phyloP scores from a whole-genome alignment of 2,888 invertebrate species.

The Physocephala rufipes region DNA sequence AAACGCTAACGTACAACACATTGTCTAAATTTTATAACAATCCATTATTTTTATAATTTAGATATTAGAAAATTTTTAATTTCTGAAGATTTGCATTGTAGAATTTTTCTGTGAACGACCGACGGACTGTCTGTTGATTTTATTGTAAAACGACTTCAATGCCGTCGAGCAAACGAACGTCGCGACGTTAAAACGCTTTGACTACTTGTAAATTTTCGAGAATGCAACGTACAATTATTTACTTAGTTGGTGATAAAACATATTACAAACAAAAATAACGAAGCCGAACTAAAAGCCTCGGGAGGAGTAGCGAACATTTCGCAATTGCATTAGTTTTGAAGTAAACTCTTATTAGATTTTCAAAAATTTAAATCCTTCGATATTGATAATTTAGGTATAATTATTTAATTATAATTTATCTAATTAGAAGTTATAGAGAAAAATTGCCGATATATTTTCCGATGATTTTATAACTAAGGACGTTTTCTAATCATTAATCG shows the following conservation, averaged over 20 bases:
- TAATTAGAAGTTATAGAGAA: too few species aligned
- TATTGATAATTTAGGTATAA: too few species aligned
- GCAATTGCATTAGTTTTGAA: too few species aligned
- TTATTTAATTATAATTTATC: too few species aligned
- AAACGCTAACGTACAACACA: conserved; percentile 14
- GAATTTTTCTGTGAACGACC: not conserved
- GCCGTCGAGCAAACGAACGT: not conserved
- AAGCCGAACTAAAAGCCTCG: not conserved
- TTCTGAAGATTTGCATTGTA: not conserved
- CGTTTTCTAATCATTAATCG: too few species aligned
- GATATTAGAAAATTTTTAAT: conserved; percentile 9
- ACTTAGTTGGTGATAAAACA: not conserved
- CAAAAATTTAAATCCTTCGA: too few species aligned
- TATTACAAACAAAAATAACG: not conserved
- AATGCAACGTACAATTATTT: not conserved
- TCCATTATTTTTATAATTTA: conserved; percentile 18
- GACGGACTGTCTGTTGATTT: not conserved
- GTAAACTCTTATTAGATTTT: too few species aligned
- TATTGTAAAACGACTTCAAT: not conserved
- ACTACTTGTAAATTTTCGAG: conserved; percentile 7
- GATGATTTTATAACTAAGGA: too few species aligned
- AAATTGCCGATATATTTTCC: too few species aligned
- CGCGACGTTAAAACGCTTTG: conserved; percentile 15
- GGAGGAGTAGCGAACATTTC: not conserved
- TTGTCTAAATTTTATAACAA: conserved; percentile 25